Conservation (phyloP, 2,888 invertebrate genomes). For the Apotomis betuletana region DNA sequence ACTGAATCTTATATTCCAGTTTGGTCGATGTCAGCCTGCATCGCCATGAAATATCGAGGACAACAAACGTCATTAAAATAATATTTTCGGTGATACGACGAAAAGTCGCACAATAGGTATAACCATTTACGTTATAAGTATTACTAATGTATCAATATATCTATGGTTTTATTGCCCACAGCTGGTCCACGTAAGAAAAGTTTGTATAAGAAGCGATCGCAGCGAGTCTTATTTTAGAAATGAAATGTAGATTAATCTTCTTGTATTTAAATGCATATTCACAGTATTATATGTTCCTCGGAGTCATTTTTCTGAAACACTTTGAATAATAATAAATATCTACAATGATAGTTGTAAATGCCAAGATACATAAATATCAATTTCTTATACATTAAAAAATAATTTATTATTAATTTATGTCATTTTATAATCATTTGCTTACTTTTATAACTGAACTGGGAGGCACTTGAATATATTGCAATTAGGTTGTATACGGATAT, state of each 20-base stretch:
- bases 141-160: conserved; percentile 9
- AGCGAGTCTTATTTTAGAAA: conserved; percentile 10
- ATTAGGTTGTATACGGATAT: conserved; percentile 10
- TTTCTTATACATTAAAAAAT: conserved; percentile 43
- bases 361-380: conserved; percentile 37
- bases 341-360: conserved; percentile 23
- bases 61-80: not conserved
- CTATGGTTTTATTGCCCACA: conserved; percentile 49
- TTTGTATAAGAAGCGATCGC: conserved; percentile 20
- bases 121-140: not conserved
- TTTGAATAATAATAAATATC: conserved; percentile 9
- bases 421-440: conserved; percentile 41
- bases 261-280: conserved; percentile 32
- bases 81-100: not conserved
- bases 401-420: conserved; percentile 44
- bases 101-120: not conserved
- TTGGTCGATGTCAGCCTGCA: not conserved
- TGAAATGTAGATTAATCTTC: conserved; percentile 10
- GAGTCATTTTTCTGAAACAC: conserved; percentile 15
- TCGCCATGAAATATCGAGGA: not conserved
- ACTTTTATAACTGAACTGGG: conserved; percentile 24
- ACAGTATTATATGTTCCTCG: conserved; percentile 20
- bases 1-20: not conserved
- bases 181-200: conserved; percentile 51
- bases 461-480: conserved; percentile 30